These are phyloP conservation scores for Microchirus variegatus DNA, from an alignment of 2,797 vertebrate species.

Conservation along the genomic window DNA sequence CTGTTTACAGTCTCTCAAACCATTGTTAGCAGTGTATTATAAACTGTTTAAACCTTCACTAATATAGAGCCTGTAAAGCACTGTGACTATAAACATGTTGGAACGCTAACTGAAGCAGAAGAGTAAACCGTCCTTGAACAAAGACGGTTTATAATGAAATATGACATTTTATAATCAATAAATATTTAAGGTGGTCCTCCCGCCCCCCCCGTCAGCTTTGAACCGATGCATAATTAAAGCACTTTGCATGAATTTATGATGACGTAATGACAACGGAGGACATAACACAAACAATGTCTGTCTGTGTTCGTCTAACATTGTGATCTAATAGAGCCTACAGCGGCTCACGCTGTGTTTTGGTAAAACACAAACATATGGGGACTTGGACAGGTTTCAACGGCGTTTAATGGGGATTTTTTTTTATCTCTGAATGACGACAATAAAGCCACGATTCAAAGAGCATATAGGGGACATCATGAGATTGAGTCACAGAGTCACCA, in stretches of 20 bases:
- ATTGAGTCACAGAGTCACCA: no score
- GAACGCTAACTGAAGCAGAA: conserved; percentile 55
- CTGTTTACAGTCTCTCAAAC: conserved; percentile 61
- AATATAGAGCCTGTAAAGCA: conserved; percentile 60
- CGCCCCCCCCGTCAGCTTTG: conserved; percentile 36
- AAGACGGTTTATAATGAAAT: conserved; percentile 63
- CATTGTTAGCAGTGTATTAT: conserved; percentile 57
- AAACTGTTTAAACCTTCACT: conserved; percentile 70
- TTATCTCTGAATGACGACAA: not conserved
- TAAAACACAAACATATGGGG: conserved; percentile 33
- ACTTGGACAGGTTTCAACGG: conserved; percentile 5
- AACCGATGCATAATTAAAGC: conserved; percentile 62
- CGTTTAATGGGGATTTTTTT: conserved; percentile 11
- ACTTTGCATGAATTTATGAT: conserved; percentile 54
- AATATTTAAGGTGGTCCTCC: conserved; percentile 55
- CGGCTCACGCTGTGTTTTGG: conserved; percentile 14
- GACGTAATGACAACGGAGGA: conserved; percentile 51
- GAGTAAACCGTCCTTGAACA: conserved; percentile 62
- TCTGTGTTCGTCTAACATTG: conserved; percentile 43
- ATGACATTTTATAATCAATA: conserved; percentile 65
- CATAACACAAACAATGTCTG: conserved; percentile 42
- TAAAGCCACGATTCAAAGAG: no score
- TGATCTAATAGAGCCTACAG: conserved; percentile 23
- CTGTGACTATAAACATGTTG: conserved; percentile 44
- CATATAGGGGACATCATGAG: no score